These are phyloP conservation scores for Entomyzon cyanotis DNA, from an alignment of 2,113 vertebrate genomes.

Conservation along the genomic window DNA sequence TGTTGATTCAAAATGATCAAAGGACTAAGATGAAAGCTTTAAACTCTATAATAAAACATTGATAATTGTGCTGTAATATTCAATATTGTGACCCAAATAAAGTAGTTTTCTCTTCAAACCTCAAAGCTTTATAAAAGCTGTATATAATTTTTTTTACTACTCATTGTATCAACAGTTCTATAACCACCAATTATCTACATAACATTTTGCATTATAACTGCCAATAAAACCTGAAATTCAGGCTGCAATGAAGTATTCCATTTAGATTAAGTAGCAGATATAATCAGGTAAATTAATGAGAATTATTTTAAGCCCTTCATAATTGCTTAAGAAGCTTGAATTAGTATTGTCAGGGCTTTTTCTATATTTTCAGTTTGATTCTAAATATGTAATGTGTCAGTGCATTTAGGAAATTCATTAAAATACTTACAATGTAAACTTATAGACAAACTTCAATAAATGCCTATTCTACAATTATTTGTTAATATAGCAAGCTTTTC, in stretches of 20 bases:
- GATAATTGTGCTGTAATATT: conserved; percentile 26
- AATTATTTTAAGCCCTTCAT: conserved; percentile 7
- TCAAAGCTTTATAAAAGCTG: neutral
- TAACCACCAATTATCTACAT: neutral
- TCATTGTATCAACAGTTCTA: neutral
- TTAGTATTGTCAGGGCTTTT: neutral
- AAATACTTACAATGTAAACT: neutral
- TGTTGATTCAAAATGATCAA: conserved; percentile 26
- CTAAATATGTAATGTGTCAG: neutral
- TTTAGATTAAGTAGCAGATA: conserved; percentile 19
- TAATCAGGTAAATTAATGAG: neutral
- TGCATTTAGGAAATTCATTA: conserved; percentile 16
- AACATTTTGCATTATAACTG: neutral
- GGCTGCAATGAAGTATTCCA: neutral
- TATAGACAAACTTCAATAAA: neutral
- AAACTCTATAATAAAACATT: conserved; percentile 21
- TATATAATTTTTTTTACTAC: neutral
- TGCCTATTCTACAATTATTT: neutral
- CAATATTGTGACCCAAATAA: conserved; percentile 1
- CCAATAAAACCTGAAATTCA: neutral
- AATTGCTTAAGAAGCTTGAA: neutral
- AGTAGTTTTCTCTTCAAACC: neutral
- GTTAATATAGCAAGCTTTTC: neutral
- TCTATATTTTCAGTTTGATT: neutral
- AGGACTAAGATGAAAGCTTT: conserved; percentile 22